Evolutionary conservation across 1,140 invertebrate species (phyloP), one percentile per base, ranked within the genome.

Genomic region (Leucophenga varia): DNA sequence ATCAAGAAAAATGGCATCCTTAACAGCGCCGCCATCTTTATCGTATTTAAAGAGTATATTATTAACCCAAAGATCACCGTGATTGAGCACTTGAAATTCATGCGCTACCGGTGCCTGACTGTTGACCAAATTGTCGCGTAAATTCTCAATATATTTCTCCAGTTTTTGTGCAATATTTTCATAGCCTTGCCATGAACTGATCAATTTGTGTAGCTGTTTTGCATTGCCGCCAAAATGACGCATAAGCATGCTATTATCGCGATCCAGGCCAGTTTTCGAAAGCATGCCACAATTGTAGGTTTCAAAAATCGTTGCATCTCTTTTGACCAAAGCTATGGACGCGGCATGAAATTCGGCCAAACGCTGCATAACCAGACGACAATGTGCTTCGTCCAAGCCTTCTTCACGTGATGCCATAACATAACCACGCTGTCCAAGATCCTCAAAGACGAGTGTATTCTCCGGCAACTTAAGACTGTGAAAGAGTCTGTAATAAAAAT

Each of bases 31-130:
- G 47, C 19, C 0, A 16, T 7, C 14, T 7, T 35, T 18, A 25
- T 57, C 47, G 55, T 85, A 85, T 20, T 78, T 78, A 57, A 86
- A 86, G 28, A 87, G 57, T 68, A 86, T 81, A 46, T 87, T 87
- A 52, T 85, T 86, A 0, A 81, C 73, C 84, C 84, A 86, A 2
- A 78, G 73, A 59, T 86, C 85, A 9, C 84, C 84, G 44, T 86
- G 85, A 55, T 80, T 83, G 2, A 86, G 65, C 2, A 85, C 83
- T 34, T 78, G 76, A 48, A 57, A 45, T 43, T 54, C 6, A 25
- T 52, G 20, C 14, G 55, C 44, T 7, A 51, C 34, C 4, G 53
- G 64, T 3, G 54, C 53, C 25, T 69, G 68, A 4, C 54, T 54
- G 6, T 52, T 48, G 13, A 55, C 49, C 5, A 71, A 39, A 22